Conservation (phyloP, 2,888 invertebrate species). For the Macrosoma leucophasiata region DNA sequence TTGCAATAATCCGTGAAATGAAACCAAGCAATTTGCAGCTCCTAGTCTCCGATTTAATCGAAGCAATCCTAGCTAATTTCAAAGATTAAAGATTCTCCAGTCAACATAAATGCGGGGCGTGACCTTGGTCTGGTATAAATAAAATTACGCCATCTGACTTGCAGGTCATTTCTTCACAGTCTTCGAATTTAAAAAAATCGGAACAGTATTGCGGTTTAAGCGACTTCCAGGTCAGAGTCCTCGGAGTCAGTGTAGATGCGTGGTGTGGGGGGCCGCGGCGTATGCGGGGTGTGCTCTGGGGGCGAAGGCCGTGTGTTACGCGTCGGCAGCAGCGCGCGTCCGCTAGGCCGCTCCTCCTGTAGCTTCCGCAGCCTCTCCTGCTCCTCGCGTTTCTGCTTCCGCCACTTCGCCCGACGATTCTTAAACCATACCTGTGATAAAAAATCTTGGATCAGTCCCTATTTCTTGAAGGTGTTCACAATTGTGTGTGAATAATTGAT, state of each 20-base stretch:
- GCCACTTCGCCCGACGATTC: constrained; percentile 96
- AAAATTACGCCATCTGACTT: neutral
- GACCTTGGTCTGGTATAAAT: neutral
- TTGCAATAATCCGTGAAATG: too few species aligned
- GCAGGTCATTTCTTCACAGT: neutral
- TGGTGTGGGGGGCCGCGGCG: constrained; percentile 35
- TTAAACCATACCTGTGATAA: constrained; percentile 95
- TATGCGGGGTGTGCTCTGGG: constrained; percentile 35
- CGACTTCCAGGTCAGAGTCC: constrained; percentile 88
- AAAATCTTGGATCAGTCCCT: constrained; percentile 15
- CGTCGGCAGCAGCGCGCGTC: constrained; percentile 50
- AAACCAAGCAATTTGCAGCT: too few species aligned
- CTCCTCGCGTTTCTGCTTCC: constrained; percentile 94
- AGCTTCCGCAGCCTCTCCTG: constrained; percentile 87
- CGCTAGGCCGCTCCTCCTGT: constrained; percentile 83
- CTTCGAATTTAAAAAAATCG: neutral
- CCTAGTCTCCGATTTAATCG: too few species aligned
- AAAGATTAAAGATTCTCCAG: too few species aligned
- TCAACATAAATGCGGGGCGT: too few species aligned
- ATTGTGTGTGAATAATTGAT: constrained; percentile 1
- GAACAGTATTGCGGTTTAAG: constrained; percentile 60
- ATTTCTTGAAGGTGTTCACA: too few species aligned
- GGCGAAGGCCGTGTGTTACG: constrained; percentile 51
- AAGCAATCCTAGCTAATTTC: too few species aligned
- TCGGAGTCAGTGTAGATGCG: constrained; percentile 78